These are phyloP conservation scores for Alitta virens DNA, from an alignment of 2,888 invertebrate genomes.

Conservation along the genomic window DNA sequence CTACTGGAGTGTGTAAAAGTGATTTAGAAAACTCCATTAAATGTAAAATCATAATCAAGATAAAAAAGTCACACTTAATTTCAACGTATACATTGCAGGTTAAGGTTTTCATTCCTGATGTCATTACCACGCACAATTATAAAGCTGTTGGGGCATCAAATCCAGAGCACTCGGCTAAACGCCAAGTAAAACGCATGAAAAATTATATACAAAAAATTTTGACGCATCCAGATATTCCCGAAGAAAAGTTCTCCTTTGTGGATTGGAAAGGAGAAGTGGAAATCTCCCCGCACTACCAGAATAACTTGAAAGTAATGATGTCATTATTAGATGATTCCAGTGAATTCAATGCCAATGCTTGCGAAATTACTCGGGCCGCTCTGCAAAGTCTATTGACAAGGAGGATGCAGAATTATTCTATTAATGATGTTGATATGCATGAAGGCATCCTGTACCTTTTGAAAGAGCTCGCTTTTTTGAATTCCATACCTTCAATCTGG, in stretches of 20 bases:
- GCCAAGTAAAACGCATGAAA: background rate
- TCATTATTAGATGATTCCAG: background rate
- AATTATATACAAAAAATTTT: background rate
- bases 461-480: slow-evolving; percentile 4
- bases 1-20: no score
- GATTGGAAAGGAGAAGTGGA: slow-evolving; percentile 3
- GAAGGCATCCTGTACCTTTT: background rate
- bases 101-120: slow-evolving; percentile 2
- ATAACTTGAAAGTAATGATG: background rate
- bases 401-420: background rate
- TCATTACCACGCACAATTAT: background rate
- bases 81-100: no score
- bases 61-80: no score
- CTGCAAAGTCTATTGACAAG: background rate
- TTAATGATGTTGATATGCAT: background rate
- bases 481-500: background rate
- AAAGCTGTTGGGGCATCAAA: background rate
- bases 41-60: no score
- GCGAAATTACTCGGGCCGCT: background rate
- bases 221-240: no score
- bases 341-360: background rate
- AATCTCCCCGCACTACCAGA: background rate
- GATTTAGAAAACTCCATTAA: no score
- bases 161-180: background rate
- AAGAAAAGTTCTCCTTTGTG: background rate